phyloP scores from a whole-genome alignment of 2,113 vertebrate species.

The Zosterops japonicus region DNA sequence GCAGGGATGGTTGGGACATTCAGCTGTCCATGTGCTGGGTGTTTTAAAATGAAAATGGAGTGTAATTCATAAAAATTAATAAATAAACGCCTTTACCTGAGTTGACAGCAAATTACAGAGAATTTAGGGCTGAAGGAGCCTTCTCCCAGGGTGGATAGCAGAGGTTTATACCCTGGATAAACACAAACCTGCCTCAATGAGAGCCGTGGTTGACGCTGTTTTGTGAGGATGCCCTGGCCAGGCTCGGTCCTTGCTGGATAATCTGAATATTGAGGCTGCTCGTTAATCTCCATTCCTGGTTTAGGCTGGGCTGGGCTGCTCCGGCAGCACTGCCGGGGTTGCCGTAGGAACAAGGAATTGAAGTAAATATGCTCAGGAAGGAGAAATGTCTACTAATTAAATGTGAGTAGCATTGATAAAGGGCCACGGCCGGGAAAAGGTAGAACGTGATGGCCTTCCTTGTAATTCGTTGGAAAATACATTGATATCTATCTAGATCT shows the following conservation, averaged over 20 bases:
- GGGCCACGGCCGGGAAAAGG: constrained; percentile 65
- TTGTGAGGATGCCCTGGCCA: constrained; percentile 69
- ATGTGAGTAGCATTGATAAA: constrained; percentile 78
- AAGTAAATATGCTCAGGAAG: constrained; percentile 88
- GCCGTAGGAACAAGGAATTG: constrained; percentile 87
- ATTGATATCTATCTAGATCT: not conserved
- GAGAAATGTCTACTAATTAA: constrained; percentile 89
- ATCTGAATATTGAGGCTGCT: constrained; percentile 80
- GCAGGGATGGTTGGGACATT: not conserved
- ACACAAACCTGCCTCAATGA: constrained; percentile 72
- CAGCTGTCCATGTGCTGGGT: not conserved
- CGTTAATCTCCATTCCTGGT: constrained; percentile 84
- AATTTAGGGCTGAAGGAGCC: constrained; percentile 71
- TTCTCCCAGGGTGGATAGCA: constrained; percentile 59
- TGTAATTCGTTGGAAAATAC: constrained; percentile 39
- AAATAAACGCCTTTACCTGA: not conserved
- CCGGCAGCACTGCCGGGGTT: constrained; percentile 81
- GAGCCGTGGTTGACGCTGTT: too few species aligned
- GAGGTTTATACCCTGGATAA: constrained; percentile 64
- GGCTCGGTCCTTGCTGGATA: constrained; percentile 56
- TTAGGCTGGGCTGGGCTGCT: constrained; percentile 70
- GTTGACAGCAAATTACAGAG: constrained; percentile 72
- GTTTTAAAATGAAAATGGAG: not conserved
- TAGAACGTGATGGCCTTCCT: constrained; percentile 38
- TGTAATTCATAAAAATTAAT: not conserved